These are phyloP conservation scores for Serranus cabrilla DNA, from an alignment of 2,797 vertebrate species.

Conservation along the genomic window DNA sequence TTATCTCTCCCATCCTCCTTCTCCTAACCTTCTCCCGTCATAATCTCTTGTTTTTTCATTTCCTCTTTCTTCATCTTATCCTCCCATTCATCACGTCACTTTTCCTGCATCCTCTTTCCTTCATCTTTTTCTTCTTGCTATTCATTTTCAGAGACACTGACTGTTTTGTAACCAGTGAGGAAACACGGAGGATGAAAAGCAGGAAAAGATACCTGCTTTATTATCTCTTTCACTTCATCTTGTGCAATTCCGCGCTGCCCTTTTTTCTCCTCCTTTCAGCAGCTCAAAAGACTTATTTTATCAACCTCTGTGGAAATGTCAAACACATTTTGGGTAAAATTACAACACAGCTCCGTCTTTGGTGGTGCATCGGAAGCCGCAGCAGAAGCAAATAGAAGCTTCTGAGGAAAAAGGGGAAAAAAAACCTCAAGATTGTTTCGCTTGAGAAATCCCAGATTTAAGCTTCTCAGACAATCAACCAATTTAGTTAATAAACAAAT, in stretches of 20 bases:
- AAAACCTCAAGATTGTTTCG: constrained; percentile 24
- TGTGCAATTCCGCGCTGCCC: constrained; percentile 23
- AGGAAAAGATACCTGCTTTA: constrained; percentile 22
- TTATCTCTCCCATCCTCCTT: constrained; percentile 36
- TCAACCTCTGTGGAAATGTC: constrained; percentile 70
- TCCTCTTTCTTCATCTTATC: constrained; percentile 35
- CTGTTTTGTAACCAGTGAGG: constrained; percentile 27
- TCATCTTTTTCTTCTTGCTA: background rate
- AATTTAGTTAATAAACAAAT: constrained; percentile 59
- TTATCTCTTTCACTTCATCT: constrained; percentile 57
- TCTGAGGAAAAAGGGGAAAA: background rate
- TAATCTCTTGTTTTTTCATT: constrained; percentile 33
- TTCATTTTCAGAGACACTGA: constrained; percentile 18
- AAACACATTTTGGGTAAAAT: constrained; percentile 54
- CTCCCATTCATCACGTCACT: constrained; percentile 21
- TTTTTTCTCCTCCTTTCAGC: constrained; percentile 46
- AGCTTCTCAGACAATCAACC: constrained; percentile 57
- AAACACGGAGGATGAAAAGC: constrained; percentile 25
- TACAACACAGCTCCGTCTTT: constrained; percentile 25
- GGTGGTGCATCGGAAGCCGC: background rate
- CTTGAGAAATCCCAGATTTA: constrained; percentile 34
- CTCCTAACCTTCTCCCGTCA: constrained; percentile 48
- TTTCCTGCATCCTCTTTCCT: constrained; percentile 8
- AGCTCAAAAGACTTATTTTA: constrained; percentile 56
- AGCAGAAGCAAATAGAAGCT: constrained; percentile 7